A percentile compares a stretch with the other conserved stretches of the same genome.
Conservation (phyloP, 1,140 invertebrate species). For the Pseudomyrmex flavicornis region DNA sequence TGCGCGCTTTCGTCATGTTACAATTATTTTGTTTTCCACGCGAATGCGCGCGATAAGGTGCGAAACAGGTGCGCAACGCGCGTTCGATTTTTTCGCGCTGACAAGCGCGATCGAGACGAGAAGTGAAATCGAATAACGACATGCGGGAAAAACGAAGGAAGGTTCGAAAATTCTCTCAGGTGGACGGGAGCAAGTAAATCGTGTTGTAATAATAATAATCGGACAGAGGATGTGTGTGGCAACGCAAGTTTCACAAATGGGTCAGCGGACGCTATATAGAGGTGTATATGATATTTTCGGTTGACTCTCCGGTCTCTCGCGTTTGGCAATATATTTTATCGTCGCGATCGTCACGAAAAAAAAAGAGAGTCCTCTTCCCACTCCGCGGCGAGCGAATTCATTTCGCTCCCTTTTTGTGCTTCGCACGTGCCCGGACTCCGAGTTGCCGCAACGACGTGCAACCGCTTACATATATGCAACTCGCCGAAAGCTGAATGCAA, state of each 20-base stretch:
- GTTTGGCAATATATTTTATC: conserved; percentile 76
- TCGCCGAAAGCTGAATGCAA: conserved; percentile 32
- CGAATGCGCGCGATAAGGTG: too few species aligned
- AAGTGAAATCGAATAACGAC: too few species aligned
- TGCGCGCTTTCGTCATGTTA: conserved; percentile 55
- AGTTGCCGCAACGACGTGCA: conserved; percentile 7
- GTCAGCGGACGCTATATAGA: conserved; percentile 64
- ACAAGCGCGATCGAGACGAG: too few species aligned
- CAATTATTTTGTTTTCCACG: neutral
- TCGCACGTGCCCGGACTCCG: neutral
- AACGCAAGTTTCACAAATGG: conserved; percentile 80
- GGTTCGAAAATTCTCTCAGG: neutral
- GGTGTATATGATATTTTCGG: conserved; percentile 46
- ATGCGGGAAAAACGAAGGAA: too few species aligned
- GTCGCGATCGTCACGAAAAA: conserved; percentile 67
- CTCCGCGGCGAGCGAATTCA: too few species aligned
- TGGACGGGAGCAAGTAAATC: conserved; percentile 63
- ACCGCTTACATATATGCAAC: conserved; percentile 24
- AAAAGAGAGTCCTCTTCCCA: too few species aligned
- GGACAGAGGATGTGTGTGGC: conserved; percentile 65
- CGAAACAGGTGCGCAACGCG: too few species aligned
- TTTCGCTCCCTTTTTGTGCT: too few species aligned
- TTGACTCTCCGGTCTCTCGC: conserved; percentile 36
- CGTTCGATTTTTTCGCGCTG: too few species aligned
- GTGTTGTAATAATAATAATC: conserved; percentile 76